Conservation (phyloP, 2,888 invertebrate species). For the Plutella xylostella region DNA sequence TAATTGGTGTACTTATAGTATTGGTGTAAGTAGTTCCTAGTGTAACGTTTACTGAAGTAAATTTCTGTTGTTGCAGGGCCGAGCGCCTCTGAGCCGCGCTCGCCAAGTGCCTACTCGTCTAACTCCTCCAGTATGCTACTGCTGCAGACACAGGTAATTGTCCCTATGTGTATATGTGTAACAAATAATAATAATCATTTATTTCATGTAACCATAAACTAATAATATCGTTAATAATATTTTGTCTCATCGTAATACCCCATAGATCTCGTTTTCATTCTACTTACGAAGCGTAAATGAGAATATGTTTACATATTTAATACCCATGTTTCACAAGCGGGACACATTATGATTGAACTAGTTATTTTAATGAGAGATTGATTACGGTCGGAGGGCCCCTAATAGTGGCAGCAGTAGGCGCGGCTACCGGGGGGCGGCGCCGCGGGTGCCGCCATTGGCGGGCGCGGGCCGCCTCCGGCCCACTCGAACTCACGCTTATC, state of each 20-base stretch:
- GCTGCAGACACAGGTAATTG: slow-evolving; percentile 87
- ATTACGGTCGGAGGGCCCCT: background rate
- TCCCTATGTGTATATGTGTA: background rate
- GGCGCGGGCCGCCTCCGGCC: slow-evolving; percentile 44
- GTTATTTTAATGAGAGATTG: no score
- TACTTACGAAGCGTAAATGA: no score
- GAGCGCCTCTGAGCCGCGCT: slow-evolving; percentile 68
- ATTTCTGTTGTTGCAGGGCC: slow-evolving; percentile 56
- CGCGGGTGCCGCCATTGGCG: slow-evolving; percentile 23
- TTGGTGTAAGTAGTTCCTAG: background rate
- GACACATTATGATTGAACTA: no score
- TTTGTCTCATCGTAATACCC: no score
- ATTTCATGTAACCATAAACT: no score
- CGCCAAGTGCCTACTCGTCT: slow-evolving; percentile 67
- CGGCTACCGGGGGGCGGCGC: no score
- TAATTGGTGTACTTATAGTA: background rate
- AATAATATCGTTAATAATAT: no score
- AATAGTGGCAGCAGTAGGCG: background rate
- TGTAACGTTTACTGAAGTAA: background rate
- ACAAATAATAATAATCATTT: no score
- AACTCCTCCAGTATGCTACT: slow-evolving; percentile 91
- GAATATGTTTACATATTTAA: no score
- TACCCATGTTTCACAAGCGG: no score
- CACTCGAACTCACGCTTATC: slow-evolving; percentile 14
- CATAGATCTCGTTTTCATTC: no score